A percentile compares a stretch with the other conserved stretches of the same genome.
phyloP scores from a whole-genome alignment of 2,113 vertebrate species.

The Nycticorax nycticorax region DNA sequence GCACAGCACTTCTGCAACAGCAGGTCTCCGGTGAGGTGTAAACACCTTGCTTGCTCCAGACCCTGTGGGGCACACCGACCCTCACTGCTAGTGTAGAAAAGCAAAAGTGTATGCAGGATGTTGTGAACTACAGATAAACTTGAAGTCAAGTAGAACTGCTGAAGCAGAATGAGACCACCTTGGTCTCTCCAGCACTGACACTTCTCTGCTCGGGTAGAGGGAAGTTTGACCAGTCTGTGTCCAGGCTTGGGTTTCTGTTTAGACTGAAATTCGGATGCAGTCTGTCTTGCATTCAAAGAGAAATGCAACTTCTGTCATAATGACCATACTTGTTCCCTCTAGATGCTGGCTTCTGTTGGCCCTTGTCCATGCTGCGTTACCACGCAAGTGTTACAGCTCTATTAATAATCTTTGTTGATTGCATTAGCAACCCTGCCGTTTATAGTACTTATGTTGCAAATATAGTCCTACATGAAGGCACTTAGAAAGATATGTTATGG shows the following conservation, averaged over 20 bases:
- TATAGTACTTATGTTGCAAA: background rate
- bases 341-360: background rate
- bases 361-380: background rate
- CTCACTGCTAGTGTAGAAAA: background rate
- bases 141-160: background rate
- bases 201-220: fast-evolving
- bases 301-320: background rate
- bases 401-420: background rate
- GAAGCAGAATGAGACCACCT: background rate
- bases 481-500: conserved; percentile 9
- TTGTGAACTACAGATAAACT: background rate
- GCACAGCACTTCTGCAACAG: background rate
- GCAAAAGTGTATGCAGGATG: background rate
- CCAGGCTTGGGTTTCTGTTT: background rate
- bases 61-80: background rate
- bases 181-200: background rate
- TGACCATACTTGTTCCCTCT: background rate
- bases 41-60: background rate
- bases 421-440: background rate
- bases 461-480: background rate
- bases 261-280: background rate
- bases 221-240: fast-evolving
- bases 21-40: fast-evolving
- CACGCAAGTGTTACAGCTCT: background rate
- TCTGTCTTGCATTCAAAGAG: background rate